Evolutionary conservation across 64 coral and sea anemone species (phyloP).

Genomic region (Pachyseris speciosa): DNA sequence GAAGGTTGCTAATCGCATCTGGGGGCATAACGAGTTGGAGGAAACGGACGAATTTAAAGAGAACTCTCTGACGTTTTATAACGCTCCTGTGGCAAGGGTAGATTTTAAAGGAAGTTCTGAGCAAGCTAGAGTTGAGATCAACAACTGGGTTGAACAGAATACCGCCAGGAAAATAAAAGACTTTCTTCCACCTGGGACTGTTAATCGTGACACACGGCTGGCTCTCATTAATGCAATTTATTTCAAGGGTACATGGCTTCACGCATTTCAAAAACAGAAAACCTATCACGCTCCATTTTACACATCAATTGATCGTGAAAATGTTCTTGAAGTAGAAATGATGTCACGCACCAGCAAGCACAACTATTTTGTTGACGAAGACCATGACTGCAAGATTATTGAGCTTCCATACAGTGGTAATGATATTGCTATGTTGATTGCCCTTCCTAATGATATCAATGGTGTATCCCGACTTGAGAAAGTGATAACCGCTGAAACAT

Average conservation of each 20-base stretch:
- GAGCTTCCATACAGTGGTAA: constrained; percentile 78
- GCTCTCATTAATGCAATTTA: constrained; percentile 90
- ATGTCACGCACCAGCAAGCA: constrained; percentile 62
- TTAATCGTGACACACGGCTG: constrained; percentile 68
- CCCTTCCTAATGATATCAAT: constrained; percentile 67
- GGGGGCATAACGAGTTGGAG: constrained; percentile 72
- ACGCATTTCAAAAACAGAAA: constrained; percentile 70
- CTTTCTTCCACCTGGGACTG: constrained; percentile 64
- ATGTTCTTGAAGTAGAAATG: constrained; percentile 78
- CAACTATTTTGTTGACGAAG: constrained; percentile 71
- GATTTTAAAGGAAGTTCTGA: constrained; percentile 75
- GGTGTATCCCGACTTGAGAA: constrained; percentile 72
- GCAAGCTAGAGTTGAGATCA: constrained; percentile 71
- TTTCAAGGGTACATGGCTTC: constrained; percentile 84
- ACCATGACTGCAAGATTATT: constrained; percentile 56
- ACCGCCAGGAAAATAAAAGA: constrained; percentile 85
- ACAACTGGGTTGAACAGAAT: constrained; percentile 81
- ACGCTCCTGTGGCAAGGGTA: constrained; percentile 48
- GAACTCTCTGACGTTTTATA: constrained; percentile 59
- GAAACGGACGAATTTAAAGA: constrained; percentile 61
- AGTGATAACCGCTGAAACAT: constrained; percentile 33
- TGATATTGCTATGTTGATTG: constrained; percentile 69
- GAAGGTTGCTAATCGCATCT: constrained; percentile 83
- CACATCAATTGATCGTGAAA: constrained; percentile 18
- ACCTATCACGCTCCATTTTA: constrained; percentile 80